Base-by-base conservation (phyloP, 2,113 vertebrate genomes). In the Gymnogyps californianus region DNA sequence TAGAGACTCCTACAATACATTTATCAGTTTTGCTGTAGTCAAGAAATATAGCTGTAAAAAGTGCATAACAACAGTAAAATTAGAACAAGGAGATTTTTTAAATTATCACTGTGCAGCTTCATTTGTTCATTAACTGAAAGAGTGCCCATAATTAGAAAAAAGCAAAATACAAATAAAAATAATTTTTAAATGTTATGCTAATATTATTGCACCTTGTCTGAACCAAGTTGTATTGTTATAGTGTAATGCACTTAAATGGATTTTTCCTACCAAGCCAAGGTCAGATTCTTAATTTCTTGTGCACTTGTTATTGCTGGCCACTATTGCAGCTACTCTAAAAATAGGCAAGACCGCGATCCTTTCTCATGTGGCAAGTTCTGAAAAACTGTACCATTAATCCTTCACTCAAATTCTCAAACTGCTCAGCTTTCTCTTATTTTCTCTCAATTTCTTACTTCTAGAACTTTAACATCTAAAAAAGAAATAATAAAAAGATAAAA, bases 41-140 rank as follows among this genome's bases (percentile, higher is more conserved):
- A 83, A 96, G 92, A 96, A 94, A 90, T 69, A 83, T 1, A 93
- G 86, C 75, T 81, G 82, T 78, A 94, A 85, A 93, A 89, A 64
- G 9, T 49, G 9, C 2, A 4, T 44, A 83, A 84, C 24, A 72
- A 55, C 26, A 95, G 42, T 75, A 92, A 75, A 92, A 91, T 75
- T 51, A 82, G 58, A 95, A 79, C 24, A 84, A 88, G n/a, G 19
- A 58, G 26, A 44, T 86, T 88, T 93, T 92, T 76, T 16, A 17
- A 62, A 49, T 62, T 58, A 52, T 66, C 52, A n/a, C n/a, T 47
- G 29, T 28, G 51, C 26, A 78, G 17, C 9, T 86, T 77, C 51
- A 58, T 58, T 94, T 87, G 6, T 62, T 93, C 31, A 34, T 51
- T 81, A 67, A 72, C n/a, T 62, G 46, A 70, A 58, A 42, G 36